Conservation (phyloP, 2,888 invertebrate species). For the Heteromyza rotundicornis region DNA sequence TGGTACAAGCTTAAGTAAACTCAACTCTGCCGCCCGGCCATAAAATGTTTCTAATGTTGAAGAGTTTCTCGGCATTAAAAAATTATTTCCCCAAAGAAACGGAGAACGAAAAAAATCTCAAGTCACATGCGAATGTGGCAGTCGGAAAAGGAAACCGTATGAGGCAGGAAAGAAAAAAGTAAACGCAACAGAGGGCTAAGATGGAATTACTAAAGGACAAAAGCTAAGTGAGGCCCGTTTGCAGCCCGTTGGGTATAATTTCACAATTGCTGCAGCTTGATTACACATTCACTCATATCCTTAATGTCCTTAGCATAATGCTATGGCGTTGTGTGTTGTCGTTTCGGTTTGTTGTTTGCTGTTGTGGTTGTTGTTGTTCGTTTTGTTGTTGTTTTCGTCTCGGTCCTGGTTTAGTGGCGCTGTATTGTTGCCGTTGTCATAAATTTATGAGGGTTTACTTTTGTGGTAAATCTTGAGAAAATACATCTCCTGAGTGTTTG, state of each 20-base stretch:
- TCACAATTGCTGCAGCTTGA: conserved; percentile 49
- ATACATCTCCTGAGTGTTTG: conserved; percentile 11
- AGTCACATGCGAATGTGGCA: background rate
- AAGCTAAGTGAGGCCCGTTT: conserved; percentile 21
- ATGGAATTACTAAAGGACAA: conserved; percentile 12
- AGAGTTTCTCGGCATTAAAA: conserved; percentile 34
- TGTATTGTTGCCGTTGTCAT: conserved; percentile 31
- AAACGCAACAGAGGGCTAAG: background rate
- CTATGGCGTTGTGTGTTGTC: background rate
- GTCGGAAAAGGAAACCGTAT: background rate
- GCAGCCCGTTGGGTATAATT: conserved; percentile 52
- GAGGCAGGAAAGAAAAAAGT: background rate
- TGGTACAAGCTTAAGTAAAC: conserved; percentile 36
- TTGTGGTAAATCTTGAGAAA: conserved; percentile 18
- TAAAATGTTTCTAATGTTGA: background rate
- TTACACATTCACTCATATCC: conserved; percentile 36
- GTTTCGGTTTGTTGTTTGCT: conserved; percentile 25
- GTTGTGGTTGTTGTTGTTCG: conserved; percentile 17
- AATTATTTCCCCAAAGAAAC: conserved; percentile 32
- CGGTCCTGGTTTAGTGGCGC: conserved; percentile 14
- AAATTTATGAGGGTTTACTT: conserved; percentile 21
- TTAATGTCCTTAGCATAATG: conserved; percentile 17
- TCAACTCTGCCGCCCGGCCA: background rate
- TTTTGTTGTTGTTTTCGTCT: conserved; percentile 10
- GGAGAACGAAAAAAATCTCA: background rate